Percentiles rank a stretch among this genome's conserved stretches.
Conservation (phyloP, 2,888 invertebrate species). For the Mythimna loreyi region DNA sequence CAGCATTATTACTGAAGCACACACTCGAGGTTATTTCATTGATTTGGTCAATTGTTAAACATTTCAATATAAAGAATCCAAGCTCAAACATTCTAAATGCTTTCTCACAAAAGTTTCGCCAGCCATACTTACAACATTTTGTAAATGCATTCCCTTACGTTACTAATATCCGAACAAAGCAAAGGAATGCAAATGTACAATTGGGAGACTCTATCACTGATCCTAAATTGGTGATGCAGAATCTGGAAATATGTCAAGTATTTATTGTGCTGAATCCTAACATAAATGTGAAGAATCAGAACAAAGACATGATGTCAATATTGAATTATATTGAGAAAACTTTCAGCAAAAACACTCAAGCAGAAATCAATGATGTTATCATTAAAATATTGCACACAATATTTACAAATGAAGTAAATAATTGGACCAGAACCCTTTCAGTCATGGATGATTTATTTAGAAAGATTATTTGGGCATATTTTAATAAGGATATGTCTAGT, state of each 20-base stretch:
- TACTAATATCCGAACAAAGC: conserved; percentile 82
- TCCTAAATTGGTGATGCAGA: conserved; percentile 79
- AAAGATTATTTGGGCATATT: conserved; percentile 83
- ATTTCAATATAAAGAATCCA: conserved; percentile 78
- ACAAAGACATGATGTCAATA: conserved; percentile 79
- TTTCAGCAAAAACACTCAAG: conserved; percentile 75
- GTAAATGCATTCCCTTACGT: conserved; percentile 91
- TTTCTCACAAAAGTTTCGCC: conserved; percentile 89
- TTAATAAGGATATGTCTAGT: conserved; percentile 73
- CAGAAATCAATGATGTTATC: conserved; percentile 72
- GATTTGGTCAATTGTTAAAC: conserved; percentile 87
- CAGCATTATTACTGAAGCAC: conserved; percentile 91
- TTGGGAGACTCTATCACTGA: conserved; percentile 81
- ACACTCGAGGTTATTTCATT: conserved; percentile 92
- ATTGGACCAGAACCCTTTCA: conserved; percentile 80
- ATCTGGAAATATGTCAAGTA: conserved; percentile 83
- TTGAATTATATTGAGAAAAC: conserved; percentile 89
- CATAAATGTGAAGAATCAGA: conserved; percentile 80
- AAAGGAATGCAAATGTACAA: conserved; percentile 66
- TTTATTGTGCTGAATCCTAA: conserved; percentile 87
- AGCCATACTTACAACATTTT: conserved; percentile 90
- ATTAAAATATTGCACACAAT: conserved; percentile 80
- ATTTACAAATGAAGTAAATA: conserved; percentile 79
- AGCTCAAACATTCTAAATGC: conserved; percentile 84
- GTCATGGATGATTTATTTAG: conserved; percentile 80